These are phyloP conservation scores for Drosophila obscura DNA, from an alignment of 1,140 invertebrate genomes.

Conservation along the genomic window DNA sequence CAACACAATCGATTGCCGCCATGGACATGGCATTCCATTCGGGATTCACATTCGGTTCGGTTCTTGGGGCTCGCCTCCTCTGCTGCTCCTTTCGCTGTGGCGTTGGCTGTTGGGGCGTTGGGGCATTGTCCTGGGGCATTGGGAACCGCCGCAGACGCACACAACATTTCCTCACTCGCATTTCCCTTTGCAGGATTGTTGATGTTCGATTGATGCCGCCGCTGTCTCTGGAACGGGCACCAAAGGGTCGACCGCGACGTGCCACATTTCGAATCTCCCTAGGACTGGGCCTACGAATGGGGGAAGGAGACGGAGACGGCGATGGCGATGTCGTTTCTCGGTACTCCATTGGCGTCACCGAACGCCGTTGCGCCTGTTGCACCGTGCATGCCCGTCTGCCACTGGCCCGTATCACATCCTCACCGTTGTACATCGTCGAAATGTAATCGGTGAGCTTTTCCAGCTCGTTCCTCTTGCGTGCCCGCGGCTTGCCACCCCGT, in stretches of 20 bases:
- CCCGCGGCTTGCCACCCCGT: background rate
- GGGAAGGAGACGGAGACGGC: background rate
- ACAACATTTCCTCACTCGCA: too few relatives aligned
- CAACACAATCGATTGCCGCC: conserved; percentile 71
- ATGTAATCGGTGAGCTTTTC: conserved; percentile 87
- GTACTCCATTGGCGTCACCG: background rate
- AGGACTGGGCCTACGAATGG: background rate
- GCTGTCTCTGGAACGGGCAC: background rate
- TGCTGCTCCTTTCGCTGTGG: background rate
- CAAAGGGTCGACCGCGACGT: conserved; percentile 43
- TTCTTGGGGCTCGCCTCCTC: background rate
- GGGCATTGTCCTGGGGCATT: too few relatives aligned
- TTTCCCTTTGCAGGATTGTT: background rate
- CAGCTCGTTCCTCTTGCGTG: conserved; percentile 83
- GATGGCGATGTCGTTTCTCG: background rate
- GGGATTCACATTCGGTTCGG: conserved; percentile 31
- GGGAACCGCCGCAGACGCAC: too few relatives aligned
- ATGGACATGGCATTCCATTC: conserved; percentile 46
- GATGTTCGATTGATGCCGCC: conserved; percentile 12
- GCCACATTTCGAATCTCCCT: conserved; percentile 46
- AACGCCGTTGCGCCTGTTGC: background rate
- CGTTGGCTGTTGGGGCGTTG: too few relatives aligned
- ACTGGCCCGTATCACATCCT: conserved; percentile 85
- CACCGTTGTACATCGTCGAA: conserved; percentile 83
- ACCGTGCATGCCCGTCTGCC: conserved; percentile 84